phyloP scores from a whole-genome alignment of 2,797 vertebrate species.

The Mallotus villosus region DNA sequence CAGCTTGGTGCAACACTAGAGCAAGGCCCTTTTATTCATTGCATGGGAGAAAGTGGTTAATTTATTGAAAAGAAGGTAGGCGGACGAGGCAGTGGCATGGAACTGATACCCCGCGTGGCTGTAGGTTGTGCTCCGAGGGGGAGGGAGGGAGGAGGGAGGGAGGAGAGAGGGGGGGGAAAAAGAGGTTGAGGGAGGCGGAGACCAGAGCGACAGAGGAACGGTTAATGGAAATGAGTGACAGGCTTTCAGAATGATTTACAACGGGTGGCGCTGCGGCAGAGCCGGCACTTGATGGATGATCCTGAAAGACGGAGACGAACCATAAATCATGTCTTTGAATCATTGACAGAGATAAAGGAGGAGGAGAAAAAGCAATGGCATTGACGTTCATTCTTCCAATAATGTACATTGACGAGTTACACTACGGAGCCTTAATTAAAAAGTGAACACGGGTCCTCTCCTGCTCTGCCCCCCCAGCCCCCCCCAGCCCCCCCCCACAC shows the following conservation, averaged over 20 bases:
- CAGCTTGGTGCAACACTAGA: slow-evolving; percentile 55
- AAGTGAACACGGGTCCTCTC: slow-evolving; percentile 79
- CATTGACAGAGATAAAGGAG: slow-evolving; percentile 99
- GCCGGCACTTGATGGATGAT: slow-evolving; percentile 98
- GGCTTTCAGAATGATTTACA: slow-evolving; percentile 99
- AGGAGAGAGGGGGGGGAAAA: slow-evolving; percentile 16
- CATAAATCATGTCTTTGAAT: slow-evolving; percentile 99
- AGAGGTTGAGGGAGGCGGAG: slow-evolving; percentile 72
- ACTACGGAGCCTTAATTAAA: slow-evolving; percentile 99
- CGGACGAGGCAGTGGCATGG: slow-evolving; percentile 72
- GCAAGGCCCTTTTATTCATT: slow-evolving; percentile 63
- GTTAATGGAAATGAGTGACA: slow-evolving; percentile 99
- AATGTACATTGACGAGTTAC: slow-evolving; percentile 99
- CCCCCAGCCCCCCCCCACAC: slow-evolving; percentile 50
- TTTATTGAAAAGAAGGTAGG: slow-evolving; percentile 79
- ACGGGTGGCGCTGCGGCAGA: slow-evolving; percentile 95
- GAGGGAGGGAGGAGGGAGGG: slow-evolving; percentile 45
- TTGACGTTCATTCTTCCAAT: slow-evolving; percentile 99
- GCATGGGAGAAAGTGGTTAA: slow-evolving; percentile 75
- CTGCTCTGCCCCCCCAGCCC: slow-evolving; percentile 46
- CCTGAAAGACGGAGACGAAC: slow-evolving; percentile 98
- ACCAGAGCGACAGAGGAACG: slow-evolving; percentile 81
- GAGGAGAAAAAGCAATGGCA: slow-evolving; percentile 95
- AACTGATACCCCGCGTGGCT: slow-evolving; percentile 76
- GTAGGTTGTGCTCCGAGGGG: slow-evolving; percentile 68